A percentile compares a stretch with the other conserved stretches of the same genome.
Evolutionary conservation across 92 coral and sea anemone genomes (phyloP).

Genomic region (Isaurus tuberculatus): DNA sequence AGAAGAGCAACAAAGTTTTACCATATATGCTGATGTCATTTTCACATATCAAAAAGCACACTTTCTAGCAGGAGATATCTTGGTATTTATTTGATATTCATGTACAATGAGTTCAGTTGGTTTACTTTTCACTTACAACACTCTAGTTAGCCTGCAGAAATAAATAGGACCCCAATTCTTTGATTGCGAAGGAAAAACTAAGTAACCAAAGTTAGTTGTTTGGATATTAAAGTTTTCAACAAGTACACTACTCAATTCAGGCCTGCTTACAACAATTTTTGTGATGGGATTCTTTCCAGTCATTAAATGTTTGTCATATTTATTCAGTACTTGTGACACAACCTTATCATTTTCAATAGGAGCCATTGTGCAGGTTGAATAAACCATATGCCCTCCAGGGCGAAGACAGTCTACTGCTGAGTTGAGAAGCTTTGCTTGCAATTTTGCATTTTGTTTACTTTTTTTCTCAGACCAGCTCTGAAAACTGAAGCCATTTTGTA

Average conservation of each 20-base stretch:
- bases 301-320: conserved; percentile 21
- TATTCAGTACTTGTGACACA: conserved; percentile 33
- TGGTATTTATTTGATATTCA: too few species aligned
- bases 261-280: conserved; percentile 26
- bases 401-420: conserved; percentile 60
- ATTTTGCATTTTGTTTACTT: conserved; percentile 33
- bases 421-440: conserved; percentile 53
- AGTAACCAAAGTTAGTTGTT: conserved; percentile 55
- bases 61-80: too few species aligned
- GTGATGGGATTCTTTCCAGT: background rate
- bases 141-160: conserved; percentile 57
- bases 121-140: too few species aligned
- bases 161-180: conserved; percentile 77
- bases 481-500: conserved; percentile 48
- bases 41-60: too few species aligned
- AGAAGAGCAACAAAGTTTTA: too few species aligned
- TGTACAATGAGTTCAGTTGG: too few species aligned
- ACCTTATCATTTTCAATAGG: conserved; percentile 70
- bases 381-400: conserved; percentile 64
- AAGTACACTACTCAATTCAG: conserved; percentile 18
- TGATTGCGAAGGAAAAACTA: conserved; percentile 58
- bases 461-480: conserved; percentile 63
- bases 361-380: conserved; percentile 72
- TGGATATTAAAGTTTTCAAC: conserved; percentile 48
- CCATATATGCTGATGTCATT: too few species aligned